phyloP scores from a whole-genome alignment of 1,140 invertebrate species.

The Anastrepha ludens region DNA sequence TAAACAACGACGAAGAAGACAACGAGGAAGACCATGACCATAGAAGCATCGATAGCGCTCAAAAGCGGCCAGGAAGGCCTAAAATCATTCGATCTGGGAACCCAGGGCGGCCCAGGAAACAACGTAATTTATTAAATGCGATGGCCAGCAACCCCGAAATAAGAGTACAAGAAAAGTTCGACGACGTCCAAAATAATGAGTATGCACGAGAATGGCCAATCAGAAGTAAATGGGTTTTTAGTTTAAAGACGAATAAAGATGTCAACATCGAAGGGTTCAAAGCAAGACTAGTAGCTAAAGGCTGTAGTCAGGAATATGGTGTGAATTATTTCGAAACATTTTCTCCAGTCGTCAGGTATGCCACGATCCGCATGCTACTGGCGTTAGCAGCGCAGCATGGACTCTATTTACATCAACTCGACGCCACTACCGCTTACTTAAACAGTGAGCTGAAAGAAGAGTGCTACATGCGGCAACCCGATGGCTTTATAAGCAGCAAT shows the following conservation, averaged over 20 bases:
- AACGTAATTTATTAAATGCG: neutral
- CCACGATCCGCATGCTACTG: constrained; percentile 68
- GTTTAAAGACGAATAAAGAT: no score
- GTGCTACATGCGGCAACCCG: constrained; percentile 57
- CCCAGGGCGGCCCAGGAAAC: neutral
- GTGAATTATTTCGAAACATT: no score
- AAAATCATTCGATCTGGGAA: neutral
- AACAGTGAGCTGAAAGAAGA: constrained; percentile 73
- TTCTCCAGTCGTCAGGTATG: no score
- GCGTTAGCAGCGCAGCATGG: constrained; percentile 62
- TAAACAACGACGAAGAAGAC: no score
- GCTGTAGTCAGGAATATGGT: no score
- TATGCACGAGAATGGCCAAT: neutral
- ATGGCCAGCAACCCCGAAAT: neutral
- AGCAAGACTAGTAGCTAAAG: no score
- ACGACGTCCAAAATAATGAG: neutral
- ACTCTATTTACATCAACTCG: constrained; percentile 67
- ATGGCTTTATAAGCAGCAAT: neutral
- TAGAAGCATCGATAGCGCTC: no score
- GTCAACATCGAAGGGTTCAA: no score
- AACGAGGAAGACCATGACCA: no score
- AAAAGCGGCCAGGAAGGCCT: no score
- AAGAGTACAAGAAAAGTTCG: neutral
- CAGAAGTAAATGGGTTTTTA: no score
- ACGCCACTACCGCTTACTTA: constrained; percentile 74